Evolutionary conservation across 2,888 invertebrate genomes (phyloP), one percentile per base, ranked within the genome.

Genomic region (Dendrolimus pini): DNA sequence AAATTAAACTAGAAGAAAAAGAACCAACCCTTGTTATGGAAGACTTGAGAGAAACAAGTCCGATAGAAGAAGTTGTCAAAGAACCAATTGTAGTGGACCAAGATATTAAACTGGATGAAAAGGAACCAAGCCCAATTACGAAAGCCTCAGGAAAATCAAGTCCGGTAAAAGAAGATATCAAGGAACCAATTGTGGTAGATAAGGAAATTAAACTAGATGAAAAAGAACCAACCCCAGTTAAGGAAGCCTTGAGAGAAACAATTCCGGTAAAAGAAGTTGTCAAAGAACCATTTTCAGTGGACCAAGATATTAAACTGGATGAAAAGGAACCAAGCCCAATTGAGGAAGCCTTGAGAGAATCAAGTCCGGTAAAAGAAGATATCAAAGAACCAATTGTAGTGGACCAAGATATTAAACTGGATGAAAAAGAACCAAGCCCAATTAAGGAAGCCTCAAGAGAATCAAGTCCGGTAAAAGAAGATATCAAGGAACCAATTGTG

Each of bases 51-150:
- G 41, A 41, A 14, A 30, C 55, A 10, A 60, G 47, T 13, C 56
- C 41, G 8, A n/a, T 8, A 0, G 55, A 54, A 7, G 14, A 41
- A 1, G 52, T 55, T 10, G 55, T 58, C 9, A 63, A 62, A 9
- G 54, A 10, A 2, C 52, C 58, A 0, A 66, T 64, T 41, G 61
- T 56, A 0, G 9, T 14, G 0, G 47, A 18, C 18, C 1, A 18
- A 1, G 2, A 18, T 2, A 18, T 18, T 18, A 2, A 60, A 12
- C 52, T 52, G 1, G 58, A 59, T 6, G 60, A 63, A 0, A 66
- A 62, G 12, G 59, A 53, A n/a, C 53, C 58, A 3, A 65, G 59
- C 14, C 60, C 60, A 9, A 59, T 58, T 9, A 57, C 2, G 18
- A 2, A 18, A 18, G 18, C 1, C 2, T 18, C 2, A 2, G 2